These are phyloP conservation scores for Drosophila mercatorum DNA, from an alignment of 2,888 invertebrate genomes.

Conservation along the genomic window DNA sequence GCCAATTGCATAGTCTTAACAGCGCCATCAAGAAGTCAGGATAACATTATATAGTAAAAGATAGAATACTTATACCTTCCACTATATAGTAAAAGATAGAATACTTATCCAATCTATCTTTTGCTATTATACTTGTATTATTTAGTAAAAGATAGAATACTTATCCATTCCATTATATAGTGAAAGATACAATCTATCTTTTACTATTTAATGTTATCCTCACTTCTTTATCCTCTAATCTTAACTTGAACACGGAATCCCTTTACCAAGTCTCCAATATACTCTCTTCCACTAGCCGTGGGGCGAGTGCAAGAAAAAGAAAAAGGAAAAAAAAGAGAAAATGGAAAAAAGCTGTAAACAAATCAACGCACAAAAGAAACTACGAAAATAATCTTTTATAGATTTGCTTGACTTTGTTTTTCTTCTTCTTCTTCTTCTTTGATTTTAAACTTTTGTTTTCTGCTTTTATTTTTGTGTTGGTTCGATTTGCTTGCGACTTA, in stretches of 20 bases:
- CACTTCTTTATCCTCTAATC: background rate
- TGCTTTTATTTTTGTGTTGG: conserved; percentile 23
- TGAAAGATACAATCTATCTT: too few species aligned
- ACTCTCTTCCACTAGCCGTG: background rate
- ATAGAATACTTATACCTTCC: background rate
- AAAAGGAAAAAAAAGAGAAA: background rate
- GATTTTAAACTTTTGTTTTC: conserved; percentile 24
- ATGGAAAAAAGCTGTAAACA: conserved; percentile 78
- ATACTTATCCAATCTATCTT: too few species aligned
- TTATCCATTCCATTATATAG: background rate
- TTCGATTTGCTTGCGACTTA: conserved; percentile 44
- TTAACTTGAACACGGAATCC: background rate
- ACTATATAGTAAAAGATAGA: too few species aligned
- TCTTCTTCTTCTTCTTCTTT: too few species aligned
- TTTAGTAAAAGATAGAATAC: background rate
- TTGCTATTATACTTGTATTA: too few species aligned
- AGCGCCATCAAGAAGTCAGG: background rate
- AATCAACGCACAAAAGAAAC: conserved; percentile 79
- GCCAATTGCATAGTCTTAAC: background rate
- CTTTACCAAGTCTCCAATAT: background rate
- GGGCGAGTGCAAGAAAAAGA: background rate
- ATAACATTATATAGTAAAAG: too few species aligned
- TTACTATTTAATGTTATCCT: too few species aligned
- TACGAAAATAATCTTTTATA: conserved; percentile 78
- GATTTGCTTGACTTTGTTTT: conserved; percentile 54